A percentile compares a stretch with the other conserved stretches of the same genome.
These are phyloP conservation scores for Syngnathus acus DNA, from an alignment of 2,797 vertebrate genomes.

Conservation along the genomic window DNA sequence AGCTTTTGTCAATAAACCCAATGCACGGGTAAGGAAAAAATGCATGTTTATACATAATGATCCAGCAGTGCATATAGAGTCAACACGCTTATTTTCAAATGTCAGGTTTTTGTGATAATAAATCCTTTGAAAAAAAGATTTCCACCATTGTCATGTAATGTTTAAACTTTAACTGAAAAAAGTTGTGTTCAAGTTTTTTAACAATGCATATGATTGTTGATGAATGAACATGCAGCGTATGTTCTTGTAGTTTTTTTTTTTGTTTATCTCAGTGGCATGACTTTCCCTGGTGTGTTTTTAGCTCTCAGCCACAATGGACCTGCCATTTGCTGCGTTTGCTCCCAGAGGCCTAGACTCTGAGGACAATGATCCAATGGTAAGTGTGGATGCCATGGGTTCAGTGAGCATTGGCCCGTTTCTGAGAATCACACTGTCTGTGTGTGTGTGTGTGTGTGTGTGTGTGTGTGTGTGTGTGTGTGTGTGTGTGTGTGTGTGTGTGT, in stretches of 20 bases:
- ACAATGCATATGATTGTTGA: too few species aligned
- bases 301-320: slow-evolving; percentile 87
- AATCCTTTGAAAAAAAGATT: too few species aligned
- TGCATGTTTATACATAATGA: background rate
- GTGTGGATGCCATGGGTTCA: background rate
- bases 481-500: too few species aligned
- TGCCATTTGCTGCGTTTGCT: slow-evolving; percentile 96
- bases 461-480: too few species aligned
- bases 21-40: slow-evolving; percentile 59
- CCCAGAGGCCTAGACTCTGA: slow-evolving; percentile 83
- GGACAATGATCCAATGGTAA: slow-evolving; percentile 92
- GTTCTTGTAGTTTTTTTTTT: too few species aligned
- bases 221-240: background rate
- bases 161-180: too few species aligned
- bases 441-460: slow-evolving; percentile 11
- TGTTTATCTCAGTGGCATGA: background rate
- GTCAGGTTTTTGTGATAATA: too few species aligned
- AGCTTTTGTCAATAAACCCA: slow-evolving; percentile 93
- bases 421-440: background rate
- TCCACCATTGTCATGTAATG: too few species aligned
- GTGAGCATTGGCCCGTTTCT: background rate
- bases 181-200: too few species aligned
- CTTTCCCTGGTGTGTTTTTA: slow-evolving; percentile 35
- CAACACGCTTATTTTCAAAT: too few species aligned
- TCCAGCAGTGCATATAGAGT: background rate